phyloP scores from a whole-genome alignment of 2,113 vertebrate genomes.

The Aythya baeri region DNA sequence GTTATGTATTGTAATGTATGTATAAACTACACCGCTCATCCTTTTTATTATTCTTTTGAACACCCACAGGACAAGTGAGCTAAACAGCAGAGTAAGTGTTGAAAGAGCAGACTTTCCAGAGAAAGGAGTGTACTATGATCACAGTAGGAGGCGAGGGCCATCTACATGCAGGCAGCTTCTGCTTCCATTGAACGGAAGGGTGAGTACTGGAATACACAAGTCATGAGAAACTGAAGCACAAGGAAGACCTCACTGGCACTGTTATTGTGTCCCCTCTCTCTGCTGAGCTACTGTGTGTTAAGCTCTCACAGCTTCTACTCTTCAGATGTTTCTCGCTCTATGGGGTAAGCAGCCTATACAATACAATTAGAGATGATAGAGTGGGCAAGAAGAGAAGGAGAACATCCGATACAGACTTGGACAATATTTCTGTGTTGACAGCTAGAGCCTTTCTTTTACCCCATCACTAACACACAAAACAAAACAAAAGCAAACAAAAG shows the following conservation, averaged over 20 bases:
- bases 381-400: background rate
- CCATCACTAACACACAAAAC: too few species aligned
- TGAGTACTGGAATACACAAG: background rate
- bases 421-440: background rate
- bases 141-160: background rate
- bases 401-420: background rate
- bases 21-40: background rate
- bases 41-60: background rate
- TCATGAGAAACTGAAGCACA: background rate
- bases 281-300: background rate
- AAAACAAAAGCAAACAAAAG: background rate
- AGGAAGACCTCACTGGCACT: rapidly evolving
- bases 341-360: background rate
- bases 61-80: background rate
- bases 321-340: background rate
- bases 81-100: background rate
- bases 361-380: background rate
- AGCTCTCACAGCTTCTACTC: background rate
- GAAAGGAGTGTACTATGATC: background rate
- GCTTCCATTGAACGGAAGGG: background rate
- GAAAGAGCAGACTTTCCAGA: background rate
- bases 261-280: background rate
- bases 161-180: background rate
- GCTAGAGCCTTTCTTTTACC: background rate
- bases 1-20: background rate